Evolutionary conservation across 2,888 invertebrate species (phyloP), one percentile per base, ranked within the genome.

Genomic region (Hyalella azteca): DNA sequence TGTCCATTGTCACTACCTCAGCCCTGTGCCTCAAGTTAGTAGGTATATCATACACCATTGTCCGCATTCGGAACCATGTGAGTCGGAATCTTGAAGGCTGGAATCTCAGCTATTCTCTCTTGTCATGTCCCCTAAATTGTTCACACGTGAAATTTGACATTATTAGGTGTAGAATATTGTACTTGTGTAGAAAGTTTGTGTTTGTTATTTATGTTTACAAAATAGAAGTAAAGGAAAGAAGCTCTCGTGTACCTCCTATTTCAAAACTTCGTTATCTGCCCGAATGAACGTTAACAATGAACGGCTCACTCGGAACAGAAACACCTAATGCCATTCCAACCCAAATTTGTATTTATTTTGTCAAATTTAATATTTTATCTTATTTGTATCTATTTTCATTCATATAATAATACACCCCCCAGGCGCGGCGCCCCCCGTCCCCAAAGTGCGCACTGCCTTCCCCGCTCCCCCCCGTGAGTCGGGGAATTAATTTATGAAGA

Each of bases 371-470:
- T 7, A 54, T 13, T 54, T 54, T 54, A 54, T 3, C 7, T 49
- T 22, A 7, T 0, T 29, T 5, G 7, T 59, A 7, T 29, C 15
- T 15, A 11, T 15, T 22, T 15, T 66, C 11, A 36, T 36, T 36
- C n/a, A n/a, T n/a, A n/a, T n/a, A n/a, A n/a, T n/a, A n/a, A n/a
- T n/a, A n/a, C n/a, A n/a, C 4, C 39, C 66, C 36, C 9, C 66
- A 66, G 66, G 66, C 2, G 66, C 36, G 2, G 66, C 66, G 22
- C 66, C 66, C 15, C 66, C 66, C 9, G 66, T 66, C 2, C 66
- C 66, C 9, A 66, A 66, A 66, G 66, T 36, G 2, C 36, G 66
- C 36, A 66, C 66, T 4, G 19, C 66, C 19, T 66, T 66, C 36
- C 26, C 59, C 9, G 22, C 66, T n/a, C 13, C 66, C 13, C 2